Conservation (phyloP, 2,888 invertebrate species). For the Linnaemya tessellans region DNA sequence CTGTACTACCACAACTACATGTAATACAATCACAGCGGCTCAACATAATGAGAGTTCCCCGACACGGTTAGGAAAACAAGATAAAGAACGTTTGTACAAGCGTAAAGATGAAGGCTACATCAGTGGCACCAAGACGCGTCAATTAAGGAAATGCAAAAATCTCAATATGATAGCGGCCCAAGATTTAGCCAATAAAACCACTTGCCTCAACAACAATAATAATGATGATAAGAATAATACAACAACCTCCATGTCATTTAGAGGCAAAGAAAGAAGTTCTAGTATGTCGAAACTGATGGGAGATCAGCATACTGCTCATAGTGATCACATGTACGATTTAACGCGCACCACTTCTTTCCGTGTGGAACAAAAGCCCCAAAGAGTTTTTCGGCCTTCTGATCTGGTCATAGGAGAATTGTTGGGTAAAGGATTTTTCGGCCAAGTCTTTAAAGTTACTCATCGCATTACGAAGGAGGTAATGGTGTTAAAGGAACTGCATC, state of each 20-base stretch:
- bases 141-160: conserved; percentile 85
- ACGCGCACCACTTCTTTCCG: conserved; percentile 95
- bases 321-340: conserved; percentile 86
- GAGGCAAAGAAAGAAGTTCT: conserved; percentile 92
- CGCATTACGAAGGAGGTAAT: conserved; percentile 95
- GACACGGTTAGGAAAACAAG: conserved; percentile 74
- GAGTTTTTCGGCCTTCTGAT: conserved; percentile 96
- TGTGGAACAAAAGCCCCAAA: conserved; percentile 85
- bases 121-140: conserved; percentile 86
- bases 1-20: conserved; percentile 75
- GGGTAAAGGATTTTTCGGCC: conserved; percentile 97
- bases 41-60: conserved; percentile 80
- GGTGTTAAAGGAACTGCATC: conserved; percentile 96
- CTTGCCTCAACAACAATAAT: conserved; percentile 43
- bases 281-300: conserved; percentile 93
- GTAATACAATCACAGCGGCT: background rate
- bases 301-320: conserved; percentile 84
- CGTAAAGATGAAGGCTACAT: conserved; percentile 84
- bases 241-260: conserved; percentile 80
- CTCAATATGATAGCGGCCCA: conserved; percentile 76
- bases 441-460: conserved; percentile 95
- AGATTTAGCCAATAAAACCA: conserved; percentile 45
- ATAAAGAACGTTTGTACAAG: conserved; percentile 82
- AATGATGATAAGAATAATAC: conserved; percentile 72
- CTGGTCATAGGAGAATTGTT: conserved; percentile 93